Conservation (phyloP, 2,113 vertebrate genomes). For the Solea senegalensis region DNA sequence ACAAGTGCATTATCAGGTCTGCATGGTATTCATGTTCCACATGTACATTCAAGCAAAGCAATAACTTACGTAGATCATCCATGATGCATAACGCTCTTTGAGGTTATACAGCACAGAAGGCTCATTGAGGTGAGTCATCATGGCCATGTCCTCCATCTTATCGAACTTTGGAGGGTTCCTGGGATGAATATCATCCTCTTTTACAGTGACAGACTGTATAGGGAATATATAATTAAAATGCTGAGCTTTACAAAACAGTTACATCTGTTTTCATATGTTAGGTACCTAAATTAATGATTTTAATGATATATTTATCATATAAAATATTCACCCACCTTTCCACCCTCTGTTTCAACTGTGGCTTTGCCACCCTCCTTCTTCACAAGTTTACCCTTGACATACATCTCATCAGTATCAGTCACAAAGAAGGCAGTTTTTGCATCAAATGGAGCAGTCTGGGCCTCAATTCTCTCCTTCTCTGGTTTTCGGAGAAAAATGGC, state of each 20-base stretch:
- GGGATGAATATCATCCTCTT: conserved; percentile 77
- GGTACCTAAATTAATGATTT: too few species aligned
- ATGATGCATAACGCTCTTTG: conserved; percentile 88
- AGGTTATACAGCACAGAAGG: conserved; percentile 80
- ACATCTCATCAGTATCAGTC: conserved; percentile 13
- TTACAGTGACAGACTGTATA: conserved; percentile 71
- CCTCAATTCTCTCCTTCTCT: conserved; percentile 45
- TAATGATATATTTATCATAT: too few species aligned
- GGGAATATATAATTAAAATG: not conserved
- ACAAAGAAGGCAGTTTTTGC: conserved; percentile 49
- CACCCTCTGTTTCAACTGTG: conserved; percentile 36
- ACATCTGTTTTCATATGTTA: too few species aligned
- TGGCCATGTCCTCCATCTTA: conserved; percentile 84
- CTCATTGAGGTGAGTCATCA: conserved; percentile 83
- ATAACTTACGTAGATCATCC: conserved; percentile 88
- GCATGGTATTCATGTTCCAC: too few species aligned
- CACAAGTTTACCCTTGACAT: conserved; percentile 45
- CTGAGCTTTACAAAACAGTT: too few species aligned
- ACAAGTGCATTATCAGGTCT: too few species aligned
- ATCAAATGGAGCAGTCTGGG: conserved; percentile 50
- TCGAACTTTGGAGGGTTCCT: conserved; percentile 81
- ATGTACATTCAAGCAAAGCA: too few species aligned
- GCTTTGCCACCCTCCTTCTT: conserved; percentile 11
- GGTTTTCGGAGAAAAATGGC: conserved; percentile 43
- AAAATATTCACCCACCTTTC: conserved; percentile 35